Evolutionary conservation across 2,888 invertebrate genomes (phyloP).

Genomic region (Cotesia congregata): DNA sequence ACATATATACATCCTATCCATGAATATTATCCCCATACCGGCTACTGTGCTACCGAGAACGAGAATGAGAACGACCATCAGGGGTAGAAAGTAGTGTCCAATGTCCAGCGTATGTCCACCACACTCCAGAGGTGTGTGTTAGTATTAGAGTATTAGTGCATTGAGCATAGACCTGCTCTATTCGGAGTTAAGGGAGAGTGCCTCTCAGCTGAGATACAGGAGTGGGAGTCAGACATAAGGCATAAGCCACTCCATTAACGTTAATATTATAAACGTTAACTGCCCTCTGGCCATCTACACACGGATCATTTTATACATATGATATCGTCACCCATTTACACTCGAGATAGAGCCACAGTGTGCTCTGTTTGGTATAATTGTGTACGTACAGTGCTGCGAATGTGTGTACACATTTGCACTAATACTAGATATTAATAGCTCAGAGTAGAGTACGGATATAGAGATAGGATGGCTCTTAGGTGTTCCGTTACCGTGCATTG

Average conservation of each 20-base stretch:
- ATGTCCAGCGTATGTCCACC: no score
- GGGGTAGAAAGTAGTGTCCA: slow-evolving; percentile 27
- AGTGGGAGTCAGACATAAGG: slow-evolving; percentile 61
- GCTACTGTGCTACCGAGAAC: not conserved
- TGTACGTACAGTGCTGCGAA: not conserved
- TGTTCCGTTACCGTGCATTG: slow-evolving; percentile 62
- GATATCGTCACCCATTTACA: slow-evolving; percentile 49
- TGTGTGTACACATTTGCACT: slow-evolving; percentile 11
- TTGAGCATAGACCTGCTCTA: no score
- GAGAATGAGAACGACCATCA: slow-evolving; percentile 5
- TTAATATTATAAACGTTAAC: slow-evolving; percentile 71
- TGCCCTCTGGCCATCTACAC: slow-evolving; percentile 68
- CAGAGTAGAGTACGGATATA: slow-evolving; percentile 43
- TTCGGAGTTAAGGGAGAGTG: not conserved
- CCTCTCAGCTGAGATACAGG: not conserved
- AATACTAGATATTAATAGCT: slow-evolving; percentile 32
- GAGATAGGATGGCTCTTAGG: slow-evolving; percentile 53
- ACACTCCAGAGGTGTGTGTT: no score
- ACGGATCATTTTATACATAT: slow-evolving; percentile 38
- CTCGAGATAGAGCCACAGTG: slow-evolving; percentile 32
- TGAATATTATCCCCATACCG: slow-evolving; percentile 62
- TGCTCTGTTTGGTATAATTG: slow-evolving; percentile 32
- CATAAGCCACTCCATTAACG: slow-evolving; percentile 71
- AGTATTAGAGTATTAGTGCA: no score
- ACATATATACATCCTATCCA: slow-evolving; percentile 61